Evolutionary conservation across 92 coral and sea anemone species (phyloP), one percentile per base, ranked within the genome.

Genomic region (Montipora capitata): DNA sequence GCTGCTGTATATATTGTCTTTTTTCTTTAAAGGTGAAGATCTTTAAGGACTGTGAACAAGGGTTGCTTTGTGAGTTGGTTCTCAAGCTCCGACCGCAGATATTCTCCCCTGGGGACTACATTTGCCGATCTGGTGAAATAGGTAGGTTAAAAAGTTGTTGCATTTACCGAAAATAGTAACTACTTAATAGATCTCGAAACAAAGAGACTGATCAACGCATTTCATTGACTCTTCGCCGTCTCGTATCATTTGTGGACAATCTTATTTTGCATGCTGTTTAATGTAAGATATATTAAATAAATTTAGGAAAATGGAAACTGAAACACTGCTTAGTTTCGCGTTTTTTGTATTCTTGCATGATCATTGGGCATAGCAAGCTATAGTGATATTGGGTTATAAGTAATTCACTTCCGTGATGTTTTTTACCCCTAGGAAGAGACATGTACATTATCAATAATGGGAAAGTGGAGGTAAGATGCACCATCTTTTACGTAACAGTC

Each of bases 361-460:
- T 27, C 35, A 27, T 27, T 27, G 35, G 35, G 35, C 35, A 27
- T 27, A 27, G 0, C 35, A 27, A 27, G 35, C 35, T 27, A 27
- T 27, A 27, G 35, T 27, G 1, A 27, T 27, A 27, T 27, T 27
- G 35, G 35, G 35, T 27, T 11, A 0, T 3, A 7, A 2, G n/a
- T 57, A 11, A 4, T 13, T 63, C n/a, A 18, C 10, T 63, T 16
- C 6, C 10, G 38, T 16, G 40, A 6, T 16, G 38, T 16, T 63
- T 35, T 35, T 76, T 58, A 14, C 43, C 56, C 15, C 41, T 62
- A 97, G 99, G 99, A 12, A 90, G 98, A 40, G 99, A 97, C 79
- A 97, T 97, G 99, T 97, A 95, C 84, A 97, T 97, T 13, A 97
- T 97, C 67, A 95, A 95, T 82, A 96, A 96, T 62, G 99, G 99